Base-by-base conservation (phyloP, 2,113 vertebrate species). In the Lutjanus erythropterus region DNA sequence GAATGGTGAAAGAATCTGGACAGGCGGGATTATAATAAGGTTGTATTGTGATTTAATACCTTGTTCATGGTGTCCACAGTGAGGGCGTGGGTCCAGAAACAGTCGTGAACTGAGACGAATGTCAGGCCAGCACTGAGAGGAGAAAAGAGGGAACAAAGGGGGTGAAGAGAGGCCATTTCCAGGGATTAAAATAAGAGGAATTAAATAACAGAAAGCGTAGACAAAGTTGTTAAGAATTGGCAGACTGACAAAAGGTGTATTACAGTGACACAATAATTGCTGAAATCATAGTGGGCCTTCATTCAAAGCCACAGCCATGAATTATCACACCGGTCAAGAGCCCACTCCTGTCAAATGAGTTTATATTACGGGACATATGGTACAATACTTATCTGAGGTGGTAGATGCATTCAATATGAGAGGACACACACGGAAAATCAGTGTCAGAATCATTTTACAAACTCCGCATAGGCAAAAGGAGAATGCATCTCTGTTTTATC, bases 61-160 rank as follows among this genome's bases (percentile, higher is more conserved):
- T 96, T 94, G 87, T 99, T 99, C 98, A 99, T 99, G 83, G 93
- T 25, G 18, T 97, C 94, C 64, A 99, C 96, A 0, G 96, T 96
- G 14, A 95, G 71, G 0, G 98, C 97, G 0, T 99, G 98, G 1
- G 97, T 99, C 98, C 98, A 99, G 90, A 96, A 99, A 89, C 98
- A 99, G 86, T 99, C 98, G 0, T 99, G 98, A 47, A 99, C 98
- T 0, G 98, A 99, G 85, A 98, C 97, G 0, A 99, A 99, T 4
- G 96, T 98, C 80, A 99, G 88, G 11, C 97, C 97, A 4, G 89
- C 94, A 37, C 98, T 99, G 90, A 23, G 37, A 76, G 81, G 74
- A 47, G 39, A 58, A 37, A 25, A 71, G 7, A 14, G 31, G 21
- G 6, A 9, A 0, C 3, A 44, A 12, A 31, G 6, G 62, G 62